phyloP scores from a whole-genome alignment of 2,797 vertebrate genomes.

The Gymnoscopelus braueri region DNA sequence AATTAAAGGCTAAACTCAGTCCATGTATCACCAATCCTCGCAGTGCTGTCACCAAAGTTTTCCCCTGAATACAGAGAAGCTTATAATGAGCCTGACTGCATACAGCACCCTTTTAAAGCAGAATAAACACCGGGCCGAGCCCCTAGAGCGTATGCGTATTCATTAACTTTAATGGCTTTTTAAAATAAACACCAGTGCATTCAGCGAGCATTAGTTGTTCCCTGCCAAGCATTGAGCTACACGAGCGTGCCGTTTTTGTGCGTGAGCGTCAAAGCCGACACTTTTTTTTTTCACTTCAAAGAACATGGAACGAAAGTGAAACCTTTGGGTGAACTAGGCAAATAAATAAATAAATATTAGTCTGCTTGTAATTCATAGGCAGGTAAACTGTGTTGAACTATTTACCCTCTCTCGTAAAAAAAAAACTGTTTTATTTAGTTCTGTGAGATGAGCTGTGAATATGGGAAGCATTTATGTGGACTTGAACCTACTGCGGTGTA shows the following conservation, averaged over 20 bases:
- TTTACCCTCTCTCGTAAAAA: neutral
- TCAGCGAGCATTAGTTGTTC: slow-evolving; percentile 60
- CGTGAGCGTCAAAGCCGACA: neutral
- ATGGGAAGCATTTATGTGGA: too few relatives aligned
- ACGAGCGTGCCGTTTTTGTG: slow-evolving; percentile 26
- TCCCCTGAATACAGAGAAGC: slow-evolving; percentile 49
- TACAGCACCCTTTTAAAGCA: slow-evolving; percentile 56
- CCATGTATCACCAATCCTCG: slow-evolving; percentile 49
- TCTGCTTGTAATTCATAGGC: slow-evolving; percentile 11
- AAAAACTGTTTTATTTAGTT: neutral
- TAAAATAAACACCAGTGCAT: slow-evolving; percentile 63
- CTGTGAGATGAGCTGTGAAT: too few relatives aligned
- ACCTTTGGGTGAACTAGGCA: slow-evolving; percentile 17
- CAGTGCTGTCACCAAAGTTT: slow-evolving; percentile 54
- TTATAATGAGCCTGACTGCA: slow-evolving; percentile 60
- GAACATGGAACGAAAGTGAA: neutral
- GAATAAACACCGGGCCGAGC: slow-evolving; percentile 62
- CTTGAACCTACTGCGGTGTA: too few relatives aligned
- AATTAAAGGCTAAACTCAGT: slow-evolving; percentile 40
- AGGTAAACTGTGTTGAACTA: neutral
- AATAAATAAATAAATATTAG: neutral
- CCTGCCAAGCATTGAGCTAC: slow-evolving; percentile 53
- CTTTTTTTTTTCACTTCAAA: slow-evolving; percentile 12
- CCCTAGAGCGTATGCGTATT: slow-evolving; percentile 59
- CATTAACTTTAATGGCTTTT: slow-evolving; percentile 75